Evolutionary conservation across 2,888 invertebrate species (phyloP), one percentile per base, ranked within the genome.

Genomic region (Trichopoda pennipes): DNA sequence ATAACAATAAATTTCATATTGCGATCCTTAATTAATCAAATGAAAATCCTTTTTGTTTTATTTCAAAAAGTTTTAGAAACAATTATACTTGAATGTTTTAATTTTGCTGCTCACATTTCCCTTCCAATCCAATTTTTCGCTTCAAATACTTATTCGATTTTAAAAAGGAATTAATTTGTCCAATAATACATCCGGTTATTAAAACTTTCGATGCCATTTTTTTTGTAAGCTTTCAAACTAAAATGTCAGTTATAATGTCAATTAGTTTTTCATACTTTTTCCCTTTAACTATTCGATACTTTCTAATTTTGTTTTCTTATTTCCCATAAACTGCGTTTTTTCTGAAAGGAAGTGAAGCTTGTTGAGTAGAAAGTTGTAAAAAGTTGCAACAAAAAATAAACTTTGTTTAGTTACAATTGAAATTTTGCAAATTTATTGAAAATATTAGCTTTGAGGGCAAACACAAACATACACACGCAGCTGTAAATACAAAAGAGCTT

Each of bases 241-340:
- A 64, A 78, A 23, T 69, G 69, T 77, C 76, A 69, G 69, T 77
- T 63, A 77, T 47, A 47, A 42, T 72, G 56, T 78, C 77, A 78
- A 78, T 72, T 78, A 78, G 56, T 64, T 64, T 64, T 64, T 56
- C 21, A 19, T 38, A 6, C 49, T 12, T 49, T 38, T 17, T 14
- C 19, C 38, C 28, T 60, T 17, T 23, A 17, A n/a, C 51, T 38
- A 17, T 35, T 23, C 16, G 35, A 7, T 55, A 28, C 8, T 55
- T 68, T 32, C 44, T 68, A n/a, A 2, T 19, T n/a, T 66, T 53
- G 2, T 35, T 14, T 19, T 38, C 16, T 35, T n/a, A 47, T 23
- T 17, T 35, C 7, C 8, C 10, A 68, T 17, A 42, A 47, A n/a
- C 19, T 19, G 9, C 21, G 23, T 53, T 32, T 19, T 32, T 23